phyloP scores from a whole-genome alignment of 2,797 vertebrate genomes.

The Melanitta fusca region DNA sequence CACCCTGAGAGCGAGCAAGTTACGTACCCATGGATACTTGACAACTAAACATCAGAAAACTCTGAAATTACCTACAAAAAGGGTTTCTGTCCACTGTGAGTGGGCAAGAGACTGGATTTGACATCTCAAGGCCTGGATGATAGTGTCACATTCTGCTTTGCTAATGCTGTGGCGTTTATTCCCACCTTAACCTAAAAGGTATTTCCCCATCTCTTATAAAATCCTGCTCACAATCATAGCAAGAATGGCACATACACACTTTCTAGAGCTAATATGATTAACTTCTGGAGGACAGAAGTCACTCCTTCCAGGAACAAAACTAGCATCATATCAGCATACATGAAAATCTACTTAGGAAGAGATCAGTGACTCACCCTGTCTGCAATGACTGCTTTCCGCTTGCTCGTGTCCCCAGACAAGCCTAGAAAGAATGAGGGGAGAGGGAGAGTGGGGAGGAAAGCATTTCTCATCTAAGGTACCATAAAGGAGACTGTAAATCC shows the following conservation, averaged over 20 bases:
- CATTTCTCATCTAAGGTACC: neutral
- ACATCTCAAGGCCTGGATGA: neutral
- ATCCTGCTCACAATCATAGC: neutral
- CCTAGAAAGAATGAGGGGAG: slow-evolving; percentile 75
- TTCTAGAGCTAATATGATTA: neutral
- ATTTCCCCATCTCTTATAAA: neutral
- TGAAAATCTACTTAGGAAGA: neutral
- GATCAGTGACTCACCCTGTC: slow-evolving; percentile 87
- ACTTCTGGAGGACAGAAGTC: neutral
- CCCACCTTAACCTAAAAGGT: neutral
- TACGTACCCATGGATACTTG: neutral
- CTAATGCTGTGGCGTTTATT: neutral
- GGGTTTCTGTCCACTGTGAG: neutral
- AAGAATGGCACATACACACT: neutral
- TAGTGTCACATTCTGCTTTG: neutral
- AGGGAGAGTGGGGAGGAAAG: too few species aligned
- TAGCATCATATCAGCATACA: neutral
- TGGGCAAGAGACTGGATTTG: neutral
- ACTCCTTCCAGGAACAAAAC: neutral
- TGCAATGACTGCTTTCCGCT: slow-evolving; percentile 88
- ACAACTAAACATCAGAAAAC: neutral
- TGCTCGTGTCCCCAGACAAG: slow-evolving; percentile 88
- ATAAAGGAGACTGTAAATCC: neutral
- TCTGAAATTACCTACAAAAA: neutral
- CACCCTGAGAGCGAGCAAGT: neutral